These are phyloP conservation scores for Leuctra nigra DNA, from an alignment of 2,888 invertebrate genomes.

Conservation along the genomic window DNA sequence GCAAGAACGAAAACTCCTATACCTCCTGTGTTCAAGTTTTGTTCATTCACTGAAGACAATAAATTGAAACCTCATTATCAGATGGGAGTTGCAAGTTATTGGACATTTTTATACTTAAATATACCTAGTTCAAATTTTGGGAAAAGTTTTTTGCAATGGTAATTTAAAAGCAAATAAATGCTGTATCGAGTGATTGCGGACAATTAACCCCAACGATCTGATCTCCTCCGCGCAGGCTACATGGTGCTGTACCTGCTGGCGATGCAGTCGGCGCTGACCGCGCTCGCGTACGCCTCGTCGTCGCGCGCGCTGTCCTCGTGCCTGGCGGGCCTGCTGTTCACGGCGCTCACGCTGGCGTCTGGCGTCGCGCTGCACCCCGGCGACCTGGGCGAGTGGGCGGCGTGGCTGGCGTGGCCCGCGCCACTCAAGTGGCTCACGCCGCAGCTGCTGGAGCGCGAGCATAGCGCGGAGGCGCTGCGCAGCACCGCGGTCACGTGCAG, in stretches of 20 bases:
- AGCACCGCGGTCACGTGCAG: slow-evolving; percentile 54
- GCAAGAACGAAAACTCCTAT: too few relatives aligned
- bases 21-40: too few relatives aligned
- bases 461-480: slow-evolving; percentile 55
- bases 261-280: slow-evolving; percentile 42
- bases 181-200: too few relatives aligned
- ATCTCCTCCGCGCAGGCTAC: too few relatives aligned
- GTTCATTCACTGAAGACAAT: too few relatives aligned
- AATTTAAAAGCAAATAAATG: too few relatives aligned
- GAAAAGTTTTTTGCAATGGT: too few relatives aligned
- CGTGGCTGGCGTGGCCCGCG: slow-evolving; percentile 61
- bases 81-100: too few relatives aligned
- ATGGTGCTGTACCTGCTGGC: slow-evolving; percentile 51
- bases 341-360: slow-evolving; percentile 54
- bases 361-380: slow-evolving; percentile 63
- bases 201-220: too few relatives aligned
- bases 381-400: slow-evolving; percentile 58
- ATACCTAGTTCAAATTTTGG: too few relatives aligned
- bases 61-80: too few relatives aligned
- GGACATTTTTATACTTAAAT: too few relatives aligned
- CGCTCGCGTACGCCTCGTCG: slow-evolving; percentile 59
- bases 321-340: slow-evolving; percentile 51
- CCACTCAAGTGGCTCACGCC: slow-evolving; percentile 69
- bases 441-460: slow-evolving; percentile 57
- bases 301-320: slow-evolving; percentile 57